Evolutionary conservation across 2,113 vertebrate genomes (phyloP).

Genomic region (Nesogale talazaci): DNA sequence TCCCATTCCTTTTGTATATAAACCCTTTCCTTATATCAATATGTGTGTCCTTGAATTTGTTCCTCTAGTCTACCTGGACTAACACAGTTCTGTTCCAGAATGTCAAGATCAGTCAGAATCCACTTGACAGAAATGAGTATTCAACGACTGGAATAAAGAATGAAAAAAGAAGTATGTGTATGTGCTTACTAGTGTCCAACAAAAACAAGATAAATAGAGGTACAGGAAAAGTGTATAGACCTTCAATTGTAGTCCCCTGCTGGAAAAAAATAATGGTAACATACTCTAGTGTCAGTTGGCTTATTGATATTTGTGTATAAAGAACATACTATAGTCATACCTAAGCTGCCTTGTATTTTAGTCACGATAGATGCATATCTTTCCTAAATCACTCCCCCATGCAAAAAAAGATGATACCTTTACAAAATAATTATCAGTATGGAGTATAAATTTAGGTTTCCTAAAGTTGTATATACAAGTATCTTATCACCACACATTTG

Average conservation of each 20-base stretch:
- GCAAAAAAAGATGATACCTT: background rate
- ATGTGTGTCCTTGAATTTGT: no score
- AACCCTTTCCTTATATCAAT: no score
- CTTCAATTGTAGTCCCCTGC: background rate
- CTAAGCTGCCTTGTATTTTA: background rate
- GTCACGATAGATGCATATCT: background rate
- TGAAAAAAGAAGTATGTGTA: background rate
- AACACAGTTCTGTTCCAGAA: background rate
- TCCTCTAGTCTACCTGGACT: no score
- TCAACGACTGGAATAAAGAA: background rate
- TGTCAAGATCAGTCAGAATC: background rate
- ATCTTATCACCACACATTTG: no score
- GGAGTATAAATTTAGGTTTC: constrained; percentile 30
- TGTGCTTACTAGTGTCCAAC: background rate
- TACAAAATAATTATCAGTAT: background rate
- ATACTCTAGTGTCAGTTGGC: background rate
- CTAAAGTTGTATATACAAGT: background rate
- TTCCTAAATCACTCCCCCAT: background rate
- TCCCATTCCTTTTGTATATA: no score
- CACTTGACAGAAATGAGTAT: background rate
- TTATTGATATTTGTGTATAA: background rate
- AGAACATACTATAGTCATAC: background rate
- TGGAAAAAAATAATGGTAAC: background rate
- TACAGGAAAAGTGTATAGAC: background rate
- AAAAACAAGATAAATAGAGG: background rate